These are phyloP conservation scores for Buathra laborator DNA, from an alignment of 2,888 invertebrate genomes.

Conservation along the genomic window DNA sequence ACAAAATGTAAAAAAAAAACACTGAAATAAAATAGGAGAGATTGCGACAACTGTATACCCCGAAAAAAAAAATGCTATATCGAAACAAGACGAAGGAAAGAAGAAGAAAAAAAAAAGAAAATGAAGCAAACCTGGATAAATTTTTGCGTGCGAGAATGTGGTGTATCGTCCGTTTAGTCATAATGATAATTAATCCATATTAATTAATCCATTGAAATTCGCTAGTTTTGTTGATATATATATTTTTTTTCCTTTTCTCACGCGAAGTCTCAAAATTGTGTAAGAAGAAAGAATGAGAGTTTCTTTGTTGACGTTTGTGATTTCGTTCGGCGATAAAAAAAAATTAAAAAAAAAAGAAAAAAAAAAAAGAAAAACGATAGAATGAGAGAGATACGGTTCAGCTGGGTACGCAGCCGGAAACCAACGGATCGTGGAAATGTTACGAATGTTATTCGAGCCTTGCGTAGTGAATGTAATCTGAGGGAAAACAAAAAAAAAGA, in stretches of 20 bases:
- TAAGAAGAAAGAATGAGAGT: conserved; percentile 36
- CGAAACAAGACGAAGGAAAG: conserved; percentile 63
- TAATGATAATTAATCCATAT: conserved; percentile 69
- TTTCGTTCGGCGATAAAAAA: conserved; percentile 49
- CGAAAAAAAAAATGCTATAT: conserved; percentile 67
- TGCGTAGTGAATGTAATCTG: conserved; percentile 68
- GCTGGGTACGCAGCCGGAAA: conserved; percentile 65
- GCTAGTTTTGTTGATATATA: conserved; percentile 54
- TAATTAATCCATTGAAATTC: conserved; percentile 57
- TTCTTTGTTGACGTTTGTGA: conserved; percentile 53
- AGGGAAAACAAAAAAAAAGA: conserved; percentile 54
- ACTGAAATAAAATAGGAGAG: conserved; percentile 61
- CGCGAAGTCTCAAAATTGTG: conserved; percentile 54
- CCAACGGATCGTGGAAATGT: conserved; percentile 53
- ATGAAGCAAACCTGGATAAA: conserved; percentile 70
- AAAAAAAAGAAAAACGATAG: conserved; percentile 11
- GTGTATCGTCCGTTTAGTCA: conserved; percentile 65
- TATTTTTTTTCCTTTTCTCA: conserved; percentile 50
- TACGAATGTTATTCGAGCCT: conserved; percentile 61
- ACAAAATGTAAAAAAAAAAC: conserved; percentile 44
- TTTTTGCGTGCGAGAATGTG: conserved; percentile 64
- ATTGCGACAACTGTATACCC: conserved; percentile 71
- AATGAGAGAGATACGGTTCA: conserved; percentile 56
- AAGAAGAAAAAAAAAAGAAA: conserved; percentile 63
- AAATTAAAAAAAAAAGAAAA: conserved; percentile 6